Percentiles rank a stretch among this genome's conserved stretches.
Evolutionary conservation across 2,888 invertebrate species (phyloP).

Genomic region (Chloroclysta siterata): DNA sequence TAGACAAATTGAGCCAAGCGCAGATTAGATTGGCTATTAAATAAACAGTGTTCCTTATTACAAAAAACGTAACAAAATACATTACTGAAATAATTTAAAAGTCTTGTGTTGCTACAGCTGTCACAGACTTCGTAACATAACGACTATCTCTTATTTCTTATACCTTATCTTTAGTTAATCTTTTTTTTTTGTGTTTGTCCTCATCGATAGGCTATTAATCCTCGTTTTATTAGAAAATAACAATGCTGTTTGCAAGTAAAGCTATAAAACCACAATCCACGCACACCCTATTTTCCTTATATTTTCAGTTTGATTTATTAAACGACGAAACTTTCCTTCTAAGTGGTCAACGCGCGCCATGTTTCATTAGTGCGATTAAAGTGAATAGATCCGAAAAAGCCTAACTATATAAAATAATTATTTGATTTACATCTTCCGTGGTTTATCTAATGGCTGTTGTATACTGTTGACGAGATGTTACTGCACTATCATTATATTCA

Average conservation of each 20-base stretch:
- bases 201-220: too few relatives aligned
- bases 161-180: too few relatives aligned
- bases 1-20: too few relatives aligned
- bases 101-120: too few relatives aligned
- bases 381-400: neutral
- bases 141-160: too few relatives aligned
- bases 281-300: constrained; percentile 14
- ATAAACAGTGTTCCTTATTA: too few relatives aligned
- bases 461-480: neutral
- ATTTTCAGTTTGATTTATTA: constrained; percentile 23
- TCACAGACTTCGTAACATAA: too few relatives aligned
- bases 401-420: neutral
- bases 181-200: too few relatives aligned
- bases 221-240: neutral
- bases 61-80: too few relatives aligned
- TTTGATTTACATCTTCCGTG: neutral
- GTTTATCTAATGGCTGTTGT: neutral
- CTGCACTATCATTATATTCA: neutral
- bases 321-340: constrained; percentile 28
- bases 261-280: constrained; percentile 5
- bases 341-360: constrained; percentile 18
- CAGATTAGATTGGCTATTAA: too few relatives aligned
- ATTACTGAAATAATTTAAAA: too few relatives aligned
- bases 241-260: constrained; percentile 32
- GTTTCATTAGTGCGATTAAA: constrained; percentile 13